These are phyloP conservation scores for Conus ventricosus DNA, from an alignment of 1,140 invertebrate genomes.

Conservation along the genomic window DNA sequence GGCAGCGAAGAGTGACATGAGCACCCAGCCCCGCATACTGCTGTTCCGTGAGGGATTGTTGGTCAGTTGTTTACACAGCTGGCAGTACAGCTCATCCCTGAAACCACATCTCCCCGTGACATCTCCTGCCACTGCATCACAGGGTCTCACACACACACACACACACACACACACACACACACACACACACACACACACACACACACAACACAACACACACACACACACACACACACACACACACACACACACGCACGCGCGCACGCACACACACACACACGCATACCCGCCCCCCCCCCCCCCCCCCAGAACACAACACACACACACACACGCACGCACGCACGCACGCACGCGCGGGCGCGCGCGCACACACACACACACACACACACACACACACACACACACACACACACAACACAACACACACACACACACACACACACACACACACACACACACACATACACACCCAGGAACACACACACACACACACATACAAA, in stretches of 20 bases:
- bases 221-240: too few species aligned
- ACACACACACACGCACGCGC: too few species aligned
- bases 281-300: too few species aligned
- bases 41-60: slow-evolving; percentile 85
- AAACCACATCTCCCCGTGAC: not conserved
- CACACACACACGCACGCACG: not conserved
- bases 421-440: not conserved
- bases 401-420: not conserved
- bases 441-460: not conserved
- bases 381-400: not conserved
- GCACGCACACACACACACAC: too few species aligned
- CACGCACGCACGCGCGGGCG: not conserved
- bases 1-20: slow-evolving; percentile 61
- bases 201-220: too few species aligned
- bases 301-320: not conserved
- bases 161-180: too few species aligned
- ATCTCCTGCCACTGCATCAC: not conserved
- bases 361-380: not conserved
- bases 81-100: slow-evolving; percentile 98
- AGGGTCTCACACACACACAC: too few species aligned
- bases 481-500: not conserved
- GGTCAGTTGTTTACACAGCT: slow-evolving; percentile 98
- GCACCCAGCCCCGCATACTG: slow-evolving; percentile 64
- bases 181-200: too few species aligned
- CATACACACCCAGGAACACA: not conserved